Base-by-base conservation (phyloP, 2,888 invertebrate genomes). In the Drosophila neotestacea region DNA sequence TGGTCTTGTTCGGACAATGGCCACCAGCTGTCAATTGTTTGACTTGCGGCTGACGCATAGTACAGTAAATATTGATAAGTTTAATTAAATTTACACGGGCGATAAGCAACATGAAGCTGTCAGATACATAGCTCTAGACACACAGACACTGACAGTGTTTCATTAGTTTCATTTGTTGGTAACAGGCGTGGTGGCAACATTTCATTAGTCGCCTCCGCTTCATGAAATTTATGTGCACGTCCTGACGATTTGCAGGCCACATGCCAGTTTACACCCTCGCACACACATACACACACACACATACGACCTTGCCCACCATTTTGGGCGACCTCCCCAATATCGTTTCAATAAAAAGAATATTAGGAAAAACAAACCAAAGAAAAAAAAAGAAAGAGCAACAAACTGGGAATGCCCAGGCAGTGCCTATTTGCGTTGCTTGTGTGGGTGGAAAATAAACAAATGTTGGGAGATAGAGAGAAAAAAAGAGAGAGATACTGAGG, bases 41-140 rank as follows among this genome's bases (percentile, higher is more conserved):
- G 80, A 73, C 66, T 73, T 69, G 80, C 34, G 77, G 72, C 65
- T 54, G 46, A 46, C 30, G 56, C 55, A 62, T 11, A 38, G 32
- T 61, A 38, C 39, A 16, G 44, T 48, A 38, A 34, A 73, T 70
- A 83, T 78, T 86, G 88, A 88, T 86, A 86, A 83, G 78, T 86
- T 84, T 84, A 84, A 84, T 84, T 84, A 86, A 86, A 81, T 83
- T 83, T 88, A 70, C 73, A 85, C 70, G 67, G 54, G 9, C 39
- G 61, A 47, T 59, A 58, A 36, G 51, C 55, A 59, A 38, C 27
- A 47, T 36, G 6, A 42, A 54, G 44, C 55, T 51, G 39, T 9
- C 32, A 6, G 6, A 32, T 32, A 32, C 7, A 6, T 32, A 30
- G 30, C 4, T 10, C 6, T 10, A 10, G 22, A n/a, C 13, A 48